Base-by-base conservation (phyloP, 2,113 vertebrate genomes). In the Gobiocypris rarus region DNA sequence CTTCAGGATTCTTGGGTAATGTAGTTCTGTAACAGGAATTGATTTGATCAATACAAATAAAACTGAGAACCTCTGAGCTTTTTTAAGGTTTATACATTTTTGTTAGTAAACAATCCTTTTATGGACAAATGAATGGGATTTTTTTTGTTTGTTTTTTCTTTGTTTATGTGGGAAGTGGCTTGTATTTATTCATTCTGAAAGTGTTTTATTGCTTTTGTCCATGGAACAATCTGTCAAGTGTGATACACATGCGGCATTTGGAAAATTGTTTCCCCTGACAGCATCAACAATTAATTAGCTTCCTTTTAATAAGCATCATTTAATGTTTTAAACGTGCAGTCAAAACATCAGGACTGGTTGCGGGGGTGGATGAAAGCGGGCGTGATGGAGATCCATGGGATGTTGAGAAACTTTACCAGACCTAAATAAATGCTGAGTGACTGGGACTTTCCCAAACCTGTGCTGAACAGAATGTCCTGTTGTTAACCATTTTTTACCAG, bases 361-460 rank as follows among this genome's bases (percentile, higher is more conserved):
- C 3, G 8, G 13, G 71, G 71, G 71, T 26, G 45, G 71, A 75
- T 52, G 24, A 75, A 75, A 75, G 45, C 45, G 52, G 69, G 63
- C 34, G 34, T 6, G 43, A 74, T 74, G 70, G 7, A 26, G 45
- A 69, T 31, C 34, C 9, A 69, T 41, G 52, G 31, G 31, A 65
- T 80, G 26, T 24, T 67, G 15, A 50, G 26, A 28, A 48, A 80
- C 15, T 28, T 48, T 50, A 65, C 24, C 43, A 48, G 77, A 65
- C 59, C 59, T 31, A 80, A 80, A 80, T 80, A 45, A 78, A 59
- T 9, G 34, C 38, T 5, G 3, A 45, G 56, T 48, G 6, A 50
- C 59, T 50, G 77, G 41, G 59, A 80, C 24, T 80, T 80, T 80
- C 43, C 59, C 58, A 65, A 48, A 48, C 4, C 59, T 65, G 38